These are phyloP conservation scores for Rousettus leschenaultii DNA, from an alignment of 2,113 vertebrate genomes.

Conservation along the genomic window DNA sequence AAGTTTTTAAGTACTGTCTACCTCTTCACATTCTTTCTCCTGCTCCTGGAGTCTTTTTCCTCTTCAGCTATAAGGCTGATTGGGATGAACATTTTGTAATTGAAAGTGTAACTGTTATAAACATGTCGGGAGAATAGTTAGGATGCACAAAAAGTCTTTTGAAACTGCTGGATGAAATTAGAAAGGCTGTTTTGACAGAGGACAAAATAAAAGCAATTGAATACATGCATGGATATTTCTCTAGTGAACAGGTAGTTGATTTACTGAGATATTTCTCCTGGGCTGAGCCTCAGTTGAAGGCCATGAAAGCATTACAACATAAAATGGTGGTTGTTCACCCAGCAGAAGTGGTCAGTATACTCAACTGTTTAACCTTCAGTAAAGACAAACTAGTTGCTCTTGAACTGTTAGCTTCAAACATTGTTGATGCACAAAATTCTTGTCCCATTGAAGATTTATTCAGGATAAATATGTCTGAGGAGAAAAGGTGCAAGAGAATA, in stretches of 20 bases:
- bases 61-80: not conserved
- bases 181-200: conserved; percentile 98
- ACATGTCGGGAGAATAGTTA: conserved; percentile 14
- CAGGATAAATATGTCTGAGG: conserved; percentile 94
- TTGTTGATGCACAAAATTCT: conserved; percentile 96
- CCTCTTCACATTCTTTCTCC: conserved; percentile 11
- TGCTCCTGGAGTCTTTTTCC: not conserved
- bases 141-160: conserved; percentile 98
- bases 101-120: not conserved
- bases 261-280: conserved; percentile 98
- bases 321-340: conserved; percentile 99
- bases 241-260: conserved; percentile 97
- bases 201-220: conserved; percentile 97
- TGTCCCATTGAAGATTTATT: conserved; percentile 96
- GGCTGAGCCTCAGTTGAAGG: conserved; percentile 97
- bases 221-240: conserved; percentile 98
- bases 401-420: conserved; percentile 95
- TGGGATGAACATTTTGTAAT: conserved; percentile 40
- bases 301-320: conserved; percentile 96
- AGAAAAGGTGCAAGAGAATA: conserved; percentile 94
- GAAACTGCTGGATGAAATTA: conserved; percentile 98
- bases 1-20: conserved; percentile 46
- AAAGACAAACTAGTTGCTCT: conserved; percentile 95
- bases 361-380: conserved; percentile 97
- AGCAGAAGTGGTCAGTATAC: conserved; percentile 95